These are phyloP conservation scores for Drosophila kikkawai DNA, from an alignment of 1,140 invertebrate genomes.

Conservation along the genomic window DNA sequence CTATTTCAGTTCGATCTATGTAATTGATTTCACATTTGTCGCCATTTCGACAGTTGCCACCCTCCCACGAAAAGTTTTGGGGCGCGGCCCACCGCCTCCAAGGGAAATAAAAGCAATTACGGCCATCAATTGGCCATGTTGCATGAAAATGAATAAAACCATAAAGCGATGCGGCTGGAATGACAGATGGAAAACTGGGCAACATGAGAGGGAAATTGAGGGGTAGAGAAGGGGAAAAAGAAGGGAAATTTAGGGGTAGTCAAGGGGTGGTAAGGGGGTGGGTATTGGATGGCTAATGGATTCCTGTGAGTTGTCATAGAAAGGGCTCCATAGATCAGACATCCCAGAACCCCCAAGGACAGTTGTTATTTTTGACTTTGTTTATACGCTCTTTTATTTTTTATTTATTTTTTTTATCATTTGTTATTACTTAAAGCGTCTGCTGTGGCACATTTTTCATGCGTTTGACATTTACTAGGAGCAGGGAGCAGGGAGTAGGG, in stretches of 20 bases:
- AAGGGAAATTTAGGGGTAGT: background rate
- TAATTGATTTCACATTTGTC: slow-evolving; percentile 56
- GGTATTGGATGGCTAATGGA: background rate
- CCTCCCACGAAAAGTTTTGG: background rate
- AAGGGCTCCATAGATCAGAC: slow-evolving; percentile 53
- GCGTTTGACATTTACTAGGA: slow-evolving; percentile 58
- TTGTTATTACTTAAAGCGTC: slow-evolving; percentile 76
- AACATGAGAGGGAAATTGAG: background rate
- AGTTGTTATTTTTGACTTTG: slow-evolving; percentile 58
- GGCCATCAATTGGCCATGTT: slow-evolving; percentile 71
- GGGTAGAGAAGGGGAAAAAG: too few species aligned
- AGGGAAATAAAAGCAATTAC: slow-evolving; percentile 63
- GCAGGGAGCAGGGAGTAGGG: background rate
- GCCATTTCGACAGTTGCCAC: slow-evolving; percentile 19
- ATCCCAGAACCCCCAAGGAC: background rate
- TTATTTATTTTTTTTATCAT: slow-evolving; percentile 15
- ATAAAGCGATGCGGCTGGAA: slow-evolving; percentile 54
- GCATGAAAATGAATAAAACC: slow-evolving; percentile 73
- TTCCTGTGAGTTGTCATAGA: background rate
- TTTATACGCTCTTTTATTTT: slow-evolving; percentile 22
- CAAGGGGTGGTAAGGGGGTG: background rate
- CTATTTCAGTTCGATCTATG: slow-evolving; percentile 1
- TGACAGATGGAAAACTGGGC: slow-evolving; percentile 56
- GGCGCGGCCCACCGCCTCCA: too few species aligned
- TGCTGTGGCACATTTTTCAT: slow-evolving; percentile 66